Conservation (phyloP, 2,113 vertebrate species). For the Barnardius zonarius region DNA sequence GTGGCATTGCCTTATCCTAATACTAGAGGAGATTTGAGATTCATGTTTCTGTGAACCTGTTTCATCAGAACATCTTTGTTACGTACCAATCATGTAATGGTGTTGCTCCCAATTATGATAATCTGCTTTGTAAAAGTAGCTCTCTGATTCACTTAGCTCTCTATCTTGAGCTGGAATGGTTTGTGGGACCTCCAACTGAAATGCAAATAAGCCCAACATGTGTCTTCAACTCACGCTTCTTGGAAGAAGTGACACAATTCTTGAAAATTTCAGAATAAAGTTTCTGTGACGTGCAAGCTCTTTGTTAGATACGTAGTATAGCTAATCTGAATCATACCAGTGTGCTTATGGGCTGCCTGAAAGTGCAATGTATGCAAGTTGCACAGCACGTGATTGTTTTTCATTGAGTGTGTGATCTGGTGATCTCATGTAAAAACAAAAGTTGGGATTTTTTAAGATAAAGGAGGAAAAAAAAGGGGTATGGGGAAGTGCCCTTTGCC, state of each 20-base stretch:
- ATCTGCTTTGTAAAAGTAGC: background rate
- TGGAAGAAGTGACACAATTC: slow-evolving; percentile 41
- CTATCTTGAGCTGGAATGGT: background rate
- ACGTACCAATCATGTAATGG: background rate
- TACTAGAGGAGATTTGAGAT: background rate
- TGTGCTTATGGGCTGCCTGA: background rate
- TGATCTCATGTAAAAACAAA: background rate
- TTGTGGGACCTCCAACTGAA: slow-evolving; percentile 8
- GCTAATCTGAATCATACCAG: slow-evolving; percentile 27
- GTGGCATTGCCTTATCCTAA: background rate
- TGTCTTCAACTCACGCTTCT: slow-evolving; percentile 1
- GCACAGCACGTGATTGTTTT: background rate
- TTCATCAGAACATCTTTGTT: background rate
- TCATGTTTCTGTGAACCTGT: background rate
- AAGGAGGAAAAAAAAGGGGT: background rate
- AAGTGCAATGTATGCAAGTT: background rate
- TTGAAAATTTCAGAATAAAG: slow-evolving; percentile 16
- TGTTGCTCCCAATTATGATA: background rate
- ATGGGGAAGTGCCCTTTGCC: background rate
- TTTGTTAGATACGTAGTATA: background rate
- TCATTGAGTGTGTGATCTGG: background rate
- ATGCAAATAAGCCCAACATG: slow-evolving; percentile 22
- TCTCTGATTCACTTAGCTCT: background rate
- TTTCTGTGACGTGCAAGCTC: background rate
- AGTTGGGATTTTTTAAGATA: background rate